phyloP scores from a whole-genome alignment of 2,888 invertebrate species.

The Cetonia aurata region DNA sequence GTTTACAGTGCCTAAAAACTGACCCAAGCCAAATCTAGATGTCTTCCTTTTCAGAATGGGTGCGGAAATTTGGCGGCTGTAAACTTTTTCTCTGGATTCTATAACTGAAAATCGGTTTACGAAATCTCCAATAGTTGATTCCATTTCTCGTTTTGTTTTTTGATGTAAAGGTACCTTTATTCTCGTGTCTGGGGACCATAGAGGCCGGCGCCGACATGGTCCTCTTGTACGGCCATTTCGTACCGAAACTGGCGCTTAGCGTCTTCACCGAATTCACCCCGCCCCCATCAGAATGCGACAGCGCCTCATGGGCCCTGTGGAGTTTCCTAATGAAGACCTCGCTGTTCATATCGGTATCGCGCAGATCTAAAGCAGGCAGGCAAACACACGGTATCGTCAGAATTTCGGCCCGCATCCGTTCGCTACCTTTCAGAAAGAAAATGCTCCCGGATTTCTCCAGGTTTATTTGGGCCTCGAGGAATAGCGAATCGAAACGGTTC shows the following conservation, averaged over 20 bases:
- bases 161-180: constrained; percentile 66
- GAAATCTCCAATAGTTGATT: background rate
- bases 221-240: constrained; percentile 95
- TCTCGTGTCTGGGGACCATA: constrained; percentile 81
- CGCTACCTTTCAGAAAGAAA: constrained; percentile 75
- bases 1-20: constrained; percentile 79
- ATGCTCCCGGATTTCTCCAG: constrained; percentile 79
- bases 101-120: constrained; percentile 45
- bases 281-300: constrained; percentile 80
- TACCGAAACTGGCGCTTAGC: constrained; percentile 88
- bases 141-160: constrained; percentile 9
- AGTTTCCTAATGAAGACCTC: constrained; percentile 89
- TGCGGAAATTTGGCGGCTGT: constrained; percentile 93
- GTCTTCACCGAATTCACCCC: constrained; percentile 76
- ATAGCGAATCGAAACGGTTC: constrained; percentile 94
- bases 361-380: constrained; percentile 76
- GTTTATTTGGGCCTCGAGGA: constrained; percentile 95
- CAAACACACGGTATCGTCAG: background rate
- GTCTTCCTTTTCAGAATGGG: constrained; percentile 95
- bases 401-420: background rate
- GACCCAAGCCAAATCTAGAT: constrained; percentile 91
- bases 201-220: constrained; percentile 94
- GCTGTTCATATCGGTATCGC: constrained; percentile 88
- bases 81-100: constrained; percentile 83
- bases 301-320: constrained; percentile 88